These are phyloP conservation scores for Allacma fusca DNA, from an alignment of 2,888 invertebrate genomes.

Conservation along the genomic window DNA sequence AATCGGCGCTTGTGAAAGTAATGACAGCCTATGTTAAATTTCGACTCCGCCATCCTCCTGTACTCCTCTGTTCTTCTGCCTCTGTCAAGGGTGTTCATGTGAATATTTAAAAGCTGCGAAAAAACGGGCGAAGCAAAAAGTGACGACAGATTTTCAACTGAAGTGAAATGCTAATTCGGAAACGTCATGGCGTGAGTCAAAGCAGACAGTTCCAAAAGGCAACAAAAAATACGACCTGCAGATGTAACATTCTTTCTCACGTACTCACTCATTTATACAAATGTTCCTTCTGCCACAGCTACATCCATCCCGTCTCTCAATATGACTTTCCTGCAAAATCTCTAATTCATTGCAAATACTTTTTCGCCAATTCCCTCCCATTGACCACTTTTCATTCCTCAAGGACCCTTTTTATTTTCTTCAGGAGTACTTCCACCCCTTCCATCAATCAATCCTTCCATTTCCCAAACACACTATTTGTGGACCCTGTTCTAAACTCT, in stretches of 20 bases:
- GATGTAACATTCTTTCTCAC: constrained; percentile 13
- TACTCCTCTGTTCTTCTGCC: background rate
- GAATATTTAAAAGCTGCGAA: constrained; percentile 4
- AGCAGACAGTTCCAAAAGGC: constrained; percentile 6
- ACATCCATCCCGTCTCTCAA: background rate
- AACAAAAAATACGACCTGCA: constrained; percentile 11
- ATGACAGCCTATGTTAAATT: constrained; percentile 8
- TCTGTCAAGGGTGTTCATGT: constrained; percentile 3
- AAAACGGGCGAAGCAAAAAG: background rate
- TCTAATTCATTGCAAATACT: background rate
- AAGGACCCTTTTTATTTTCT: no score
- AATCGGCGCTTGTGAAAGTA: constrained; percentile 7
- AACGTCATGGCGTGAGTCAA: constrained; percentile 35
- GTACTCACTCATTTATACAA: background rate
- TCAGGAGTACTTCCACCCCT: no score
- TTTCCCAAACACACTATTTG: no score
- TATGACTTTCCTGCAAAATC: background rate
- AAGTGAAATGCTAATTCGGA: constrained; percentile 41
- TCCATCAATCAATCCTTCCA: no score
- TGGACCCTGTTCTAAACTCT: no score
- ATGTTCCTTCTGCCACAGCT: background rate
- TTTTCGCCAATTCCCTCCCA: background rate
- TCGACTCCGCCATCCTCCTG: background rate
- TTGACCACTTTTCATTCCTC: no score
- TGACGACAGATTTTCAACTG: constrained; percentile 39